Conservation (phyloP, 2,113 vertebrate genomes). For the Salminus brasiliensis region DNA sequence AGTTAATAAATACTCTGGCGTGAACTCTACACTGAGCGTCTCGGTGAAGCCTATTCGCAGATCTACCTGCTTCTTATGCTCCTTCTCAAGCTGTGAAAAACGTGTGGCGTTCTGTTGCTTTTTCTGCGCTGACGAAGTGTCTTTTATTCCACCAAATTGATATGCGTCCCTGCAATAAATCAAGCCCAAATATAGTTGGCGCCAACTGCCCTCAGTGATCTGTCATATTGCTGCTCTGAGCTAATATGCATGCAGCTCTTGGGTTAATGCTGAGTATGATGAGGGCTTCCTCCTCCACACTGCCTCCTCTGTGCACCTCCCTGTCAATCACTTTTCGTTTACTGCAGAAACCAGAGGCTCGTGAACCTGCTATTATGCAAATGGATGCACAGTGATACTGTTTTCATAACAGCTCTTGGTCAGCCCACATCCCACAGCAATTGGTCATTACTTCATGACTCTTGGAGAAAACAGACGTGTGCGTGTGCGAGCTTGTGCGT, state of each 20-base stretch:
- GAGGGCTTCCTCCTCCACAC: slow-evolving; percentile 53
- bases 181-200: slow-evolving; percentile 33
- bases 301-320: slow-evolving; percentile 45
- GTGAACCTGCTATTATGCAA: slow-evolving; percentile 92
- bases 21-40: slow-evolving; percentile 31
- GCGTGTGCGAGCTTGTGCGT: neutral
- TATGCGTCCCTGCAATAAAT: slow-evolving; percentile 21
- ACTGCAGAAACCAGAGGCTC: slow-evolving; percentile 90
- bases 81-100: neutral
- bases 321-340: slow-evolving; percentile 83
- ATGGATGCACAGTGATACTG: slow-evolving; percentile 85
- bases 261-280: slow-evolving; percentile 47
- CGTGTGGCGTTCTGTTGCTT: slow-evolving; percentile 12
- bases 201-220: slow-evolving; percentile 8
- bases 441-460: slow-evolving; percentile 56
- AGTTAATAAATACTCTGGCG: slow-evolving; percentile 29
- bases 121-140: slow-evolving; percentile 1
- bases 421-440: slow-evolving; percentile 81
- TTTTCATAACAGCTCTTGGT: slow-evolving; percentile 87
- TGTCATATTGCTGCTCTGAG: slow-evolving; percentile 28
- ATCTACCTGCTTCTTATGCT: neutral
- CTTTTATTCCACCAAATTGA: slow-evolving; percentile 11
- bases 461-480: slow-evolving; percentile 44
- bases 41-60: neutral
- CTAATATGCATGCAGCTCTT: slow-evolving; percentile 48